These are phyloP conservation scores for Dinoponera quadriceps DNA, from an alignment of 1,140 invertebrate species.

Conservation along the genomic window DNA sequence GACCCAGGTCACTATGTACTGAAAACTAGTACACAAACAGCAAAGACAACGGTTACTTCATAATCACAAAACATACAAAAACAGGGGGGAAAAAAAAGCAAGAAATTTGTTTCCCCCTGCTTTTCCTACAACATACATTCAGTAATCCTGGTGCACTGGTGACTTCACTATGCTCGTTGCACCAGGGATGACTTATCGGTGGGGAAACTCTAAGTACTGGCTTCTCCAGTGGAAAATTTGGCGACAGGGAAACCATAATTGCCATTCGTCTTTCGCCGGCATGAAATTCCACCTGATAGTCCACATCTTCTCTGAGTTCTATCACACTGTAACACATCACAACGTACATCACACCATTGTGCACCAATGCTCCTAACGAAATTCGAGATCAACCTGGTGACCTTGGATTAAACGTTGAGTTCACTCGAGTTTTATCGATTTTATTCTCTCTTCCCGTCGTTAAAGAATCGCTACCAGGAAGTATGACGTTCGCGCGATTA, in stretches of 20 bases:
- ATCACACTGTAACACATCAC: conserved; percentile 86
- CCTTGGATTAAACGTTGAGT: conserved; percentile 2
- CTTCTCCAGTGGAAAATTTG: conserved; percentile 91
- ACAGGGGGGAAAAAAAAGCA: neutral
- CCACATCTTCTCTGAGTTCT: conserved; percentile 89
- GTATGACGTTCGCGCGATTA: neutral
- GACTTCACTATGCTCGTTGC: conserved; percentile 89
- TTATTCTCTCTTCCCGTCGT: neutral
- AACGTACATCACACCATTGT: no score
- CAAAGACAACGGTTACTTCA: conserved; percentile 17
- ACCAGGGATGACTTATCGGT: conserved; percentile 89
- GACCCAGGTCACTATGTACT: conserved; percentile 91
- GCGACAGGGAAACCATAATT: conserved; percentile 88
- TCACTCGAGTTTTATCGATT: neutral
- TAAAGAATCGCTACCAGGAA: neutral
- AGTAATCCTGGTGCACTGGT: conserved; percentile 90
- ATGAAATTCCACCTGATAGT: conserved; percentile 90
- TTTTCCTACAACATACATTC: conserved; percentile 86
- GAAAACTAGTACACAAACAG: conserved; percentile 87
- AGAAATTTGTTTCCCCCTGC: no score
- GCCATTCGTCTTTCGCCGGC: conserved; percentile 88
- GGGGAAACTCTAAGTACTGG: conserved; percentile 90
- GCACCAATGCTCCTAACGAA: neutral
- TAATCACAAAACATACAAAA: neutral
- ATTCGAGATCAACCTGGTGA: neutral